Percentiles rank a stretch among this genome's conserved stretches.
phyloP scores from a whole-genome alignment of 1,140 invertebrate species.

The Cepaea nemoralis region DNA sequence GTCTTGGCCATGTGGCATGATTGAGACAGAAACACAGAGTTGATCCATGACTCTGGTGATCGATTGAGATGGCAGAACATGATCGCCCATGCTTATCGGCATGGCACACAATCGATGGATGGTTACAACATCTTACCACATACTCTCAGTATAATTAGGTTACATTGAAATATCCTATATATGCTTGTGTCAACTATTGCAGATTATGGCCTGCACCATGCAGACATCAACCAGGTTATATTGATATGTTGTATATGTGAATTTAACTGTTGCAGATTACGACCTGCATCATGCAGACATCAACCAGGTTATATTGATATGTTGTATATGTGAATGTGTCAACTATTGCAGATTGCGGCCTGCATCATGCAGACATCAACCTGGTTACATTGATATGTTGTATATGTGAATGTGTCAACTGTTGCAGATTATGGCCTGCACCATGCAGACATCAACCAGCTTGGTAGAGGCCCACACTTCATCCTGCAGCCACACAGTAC shows the following conservation, averaged over 20 bases:
- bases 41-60: too few species aligned
- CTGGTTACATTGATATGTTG: background rate
- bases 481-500: conserved; percentile 49
- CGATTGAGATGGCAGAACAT: too few species aligned
- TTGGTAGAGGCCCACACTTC: conserved; percentile 49
- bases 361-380: conserved; percentile 35
- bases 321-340: background rate
- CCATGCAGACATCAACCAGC: conserved; percentile 31
- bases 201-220: conserved; percentile 27
- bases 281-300: background rate
- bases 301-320: background rate
- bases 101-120: too few species aligned
- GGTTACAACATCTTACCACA: too few species aligned
- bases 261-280: background rate
- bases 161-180: background rate
- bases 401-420: conserved; percentile 8
- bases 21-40: too few species aligned
- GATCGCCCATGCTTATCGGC: too few species aligned
- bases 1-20: too few species aligned
- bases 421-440: conserved; percentile 45
- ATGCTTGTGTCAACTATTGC: conserved; percentile 12
- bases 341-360: conserved; percentile 37
- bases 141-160: too few species aligned
- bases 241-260: background rate
- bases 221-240: background rate